Conservation (phyloP, 2,797 vertebrate species). For the Craterocephalus amniculus region DNA sequence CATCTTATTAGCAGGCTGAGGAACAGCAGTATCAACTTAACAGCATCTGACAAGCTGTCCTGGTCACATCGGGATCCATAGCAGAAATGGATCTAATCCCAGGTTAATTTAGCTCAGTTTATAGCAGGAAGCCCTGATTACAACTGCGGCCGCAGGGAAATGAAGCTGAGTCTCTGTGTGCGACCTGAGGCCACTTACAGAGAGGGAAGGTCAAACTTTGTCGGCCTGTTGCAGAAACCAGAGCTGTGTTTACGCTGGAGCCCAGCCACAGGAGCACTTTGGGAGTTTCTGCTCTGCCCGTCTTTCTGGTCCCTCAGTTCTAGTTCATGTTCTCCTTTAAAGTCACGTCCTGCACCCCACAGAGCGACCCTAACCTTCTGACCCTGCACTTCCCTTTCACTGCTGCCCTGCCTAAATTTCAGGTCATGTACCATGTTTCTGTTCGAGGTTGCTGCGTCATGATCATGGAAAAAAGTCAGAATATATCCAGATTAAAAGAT, state of each 20-base stretch:
- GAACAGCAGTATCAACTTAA: conserved; percentile 25
- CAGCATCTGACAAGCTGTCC: conserved; percentile 33
- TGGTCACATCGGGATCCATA: conserved; percentile 28
- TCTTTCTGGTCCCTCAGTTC: conserved; percentile 48
- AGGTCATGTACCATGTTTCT: background rate
- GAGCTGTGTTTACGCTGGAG: conserved; percentile 77
- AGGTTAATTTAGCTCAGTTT: conserved; percentile 55
- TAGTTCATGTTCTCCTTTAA: conserved; percentile 51
- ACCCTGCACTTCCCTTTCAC: background rate
- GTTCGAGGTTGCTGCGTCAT: background rate
- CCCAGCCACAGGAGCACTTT: conserved; percentile 58
- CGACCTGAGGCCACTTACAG: conserved; percentile 64
- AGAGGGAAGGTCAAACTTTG: conserved; percentile 72
- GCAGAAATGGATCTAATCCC: conserved; percentile 48
- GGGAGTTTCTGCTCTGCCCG: conserved; percentile 54
- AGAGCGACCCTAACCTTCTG: conserved; percentile 30
- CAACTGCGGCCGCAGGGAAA: conserved; percentile 64
- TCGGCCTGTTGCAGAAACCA: conserved; percentile 68
- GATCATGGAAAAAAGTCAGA: background rate
- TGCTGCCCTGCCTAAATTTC: background rate
- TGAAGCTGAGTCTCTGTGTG: conserved; percentile 53
- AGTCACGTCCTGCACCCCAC: conserved; percentile 36
- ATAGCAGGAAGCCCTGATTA: conserved; percentile 77
- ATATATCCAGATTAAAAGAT: background rate
- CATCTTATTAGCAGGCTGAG: conserved; percentile 38